Conservation (phyloP, 2,888 invertebrate genomes). For the Lepidocyrtinus sp. region DNA sequence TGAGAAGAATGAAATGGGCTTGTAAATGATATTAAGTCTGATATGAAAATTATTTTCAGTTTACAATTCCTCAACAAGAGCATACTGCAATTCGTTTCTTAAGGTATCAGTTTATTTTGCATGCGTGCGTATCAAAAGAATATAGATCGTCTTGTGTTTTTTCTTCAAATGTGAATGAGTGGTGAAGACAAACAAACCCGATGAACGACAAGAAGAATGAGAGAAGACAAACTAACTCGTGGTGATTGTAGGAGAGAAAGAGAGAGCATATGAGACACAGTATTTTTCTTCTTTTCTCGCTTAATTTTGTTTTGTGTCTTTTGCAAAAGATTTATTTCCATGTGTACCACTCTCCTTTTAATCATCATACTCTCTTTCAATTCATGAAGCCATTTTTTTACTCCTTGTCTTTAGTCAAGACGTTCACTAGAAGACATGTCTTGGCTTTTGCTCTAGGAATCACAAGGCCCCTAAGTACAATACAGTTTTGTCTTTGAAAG, state of each 20-base stretch:
- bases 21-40: slow-evolving; percentile 7
- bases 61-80: too few relatives aligned
- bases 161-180: neutral
- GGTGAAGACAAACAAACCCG: slow-evolving; percentile 36
- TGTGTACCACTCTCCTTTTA: neutral
- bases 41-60: too few relatives aligned
- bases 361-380: neutral
- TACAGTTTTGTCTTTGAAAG: neutral
- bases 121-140: neutral
- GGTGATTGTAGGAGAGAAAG: too few relatives aligned
- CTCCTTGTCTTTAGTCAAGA: neutral
- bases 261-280: too few relatives aligned
- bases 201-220: slow-evolving; percentile 32
- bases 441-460: neutral
- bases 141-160: neutral
- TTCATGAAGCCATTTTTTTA: slow-evolving; percentile 2
- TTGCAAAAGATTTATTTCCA: slow-evolving; percentile 52
- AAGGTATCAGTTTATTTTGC: slow-evolving; percentile 2
- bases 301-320: slow-evolving; percentile 54
- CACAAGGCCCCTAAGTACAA: neutral
- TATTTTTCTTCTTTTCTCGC: slow-evolving; percentile 34
- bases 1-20: too few relatives aligned
- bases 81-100: neutral
- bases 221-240: neutral
- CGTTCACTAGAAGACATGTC: neutral